Evolutionary conservation across 2,888 invertebrate species (phyloP).

Genomic region (Dolomedes plantarius): DNA sequence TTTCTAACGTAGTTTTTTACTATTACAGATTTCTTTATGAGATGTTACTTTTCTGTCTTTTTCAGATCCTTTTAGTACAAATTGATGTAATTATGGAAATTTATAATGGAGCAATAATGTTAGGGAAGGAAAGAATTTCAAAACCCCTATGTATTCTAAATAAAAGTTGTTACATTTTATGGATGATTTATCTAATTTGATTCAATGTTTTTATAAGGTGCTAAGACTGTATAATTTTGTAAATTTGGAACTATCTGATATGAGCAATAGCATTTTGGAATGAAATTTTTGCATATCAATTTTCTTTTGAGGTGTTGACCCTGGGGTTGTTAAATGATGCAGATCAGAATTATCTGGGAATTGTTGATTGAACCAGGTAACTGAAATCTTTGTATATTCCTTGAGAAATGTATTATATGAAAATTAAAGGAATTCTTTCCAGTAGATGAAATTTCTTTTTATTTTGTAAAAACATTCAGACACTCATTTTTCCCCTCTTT

Average conservation of each 20-base stretch:
- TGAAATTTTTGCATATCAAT: constrained; percentile 66
- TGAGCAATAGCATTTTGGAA: constrained; percentile 58
- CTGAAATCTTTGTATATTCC: constrained; percentile 64
- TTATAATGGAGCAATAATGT: constrained; percentile 48
- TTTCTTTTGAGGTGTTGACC: constrained; percentile 69
- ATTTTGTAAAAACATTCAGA: too few species aligned
- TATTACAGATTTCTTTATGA: neutral
- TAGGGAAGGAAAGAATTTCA: neutral
- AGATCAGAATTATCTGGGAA: constrained; percentile 55
- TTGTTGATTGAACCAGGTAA: constrained; percentile 53
- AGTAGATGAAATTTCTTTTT: constrained; percentile 10
- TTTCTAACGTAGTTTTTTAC: constrained; percentile 1
- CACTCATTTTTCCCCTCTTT: too few species aligned
- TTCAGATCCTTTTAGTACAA: neutral
- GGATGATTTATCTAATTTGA: constrained; percentile 14
- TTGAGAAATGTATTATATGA: constrained; percentile 66
- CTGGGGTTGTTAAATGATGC: constrained; percentile 65
- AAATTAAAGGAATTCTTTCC: constrained; percentile 63
- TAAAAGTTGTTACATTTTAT: constrained; percentile 3
- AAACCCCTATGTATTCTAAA: neutral
- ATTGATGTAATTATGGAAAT: neutral
- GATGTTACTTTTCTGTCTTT: neutral
- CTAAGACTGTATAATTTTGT: constrained; percentile 63
- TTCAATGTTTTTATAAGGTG: constrained; percentile 61
- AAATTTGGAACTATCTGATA: constrained; percentile 21